phyloP scores from a whole-genome alignment of 2,797 vertebrate species.

The Discoglossus pictus region DNA sequence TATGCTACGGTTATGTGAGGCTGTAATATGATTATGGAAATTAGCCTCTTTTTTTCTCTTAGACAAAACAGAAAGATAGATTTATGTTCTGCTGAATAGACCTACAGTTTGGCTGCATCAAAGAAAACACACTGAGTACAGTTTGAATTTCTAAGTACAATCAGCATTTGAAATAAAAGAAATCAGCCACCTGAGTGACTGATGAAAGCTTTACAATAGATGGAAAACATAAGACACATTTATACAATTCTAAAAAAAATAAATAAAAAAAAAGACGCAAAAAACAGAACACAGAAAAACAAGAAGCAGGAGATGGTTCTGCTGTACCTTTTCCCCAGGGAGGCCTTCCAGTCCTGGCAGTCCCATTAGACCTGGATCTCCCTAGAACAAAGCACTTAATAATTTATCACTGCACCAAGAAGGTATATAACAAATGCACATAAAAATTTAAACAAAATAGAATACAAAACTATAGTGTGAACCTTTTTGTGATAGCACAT shows the following conservation, averaged over 20 bases:
- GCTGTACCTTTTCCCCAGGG: conserved; percentile 87
- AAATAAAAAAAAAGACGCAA: background rate
- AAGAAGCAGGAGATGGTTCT: conserved; percentile 3
- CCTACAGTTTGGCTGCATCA: conserved; percentile 9
- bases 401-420: conserved; percentile 1
- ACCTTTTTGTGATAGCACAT: background rate
- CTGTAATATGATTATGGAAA: conserved; percentile 42
- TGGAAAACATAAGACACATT: background rate
- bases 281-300: background rate
- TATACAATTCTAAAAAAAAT: background rate
- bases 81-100: conserved; percentile 6
- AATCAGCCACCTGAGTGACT: conserved; percentile 1
- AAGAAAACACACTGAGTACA: conserved; percentile 4
- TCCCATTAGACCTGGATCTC: conserved; percentile 91
- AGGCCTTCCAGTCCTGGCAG: conserved; percentile 94
- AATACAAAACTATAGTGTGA: background rate
- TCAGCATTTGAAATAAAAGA: background rate
- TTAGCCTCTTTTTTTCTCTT: conserved; percentile 5
- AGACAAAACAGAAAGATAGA: conserved; percentile 1
- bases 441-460: conserved; percentile 24
- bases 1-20: conserved; percentile 4
- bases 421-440: conserved; percentile 11
- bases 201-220: background rate
- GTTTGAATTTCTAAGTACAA: conserved; percentile 5
- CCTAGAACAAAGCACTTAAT: conserved; percentile 67